Base-by-base conservation (phyloP, 2,888 invertebrate species). In the Aporophyla nigra region DNA sequence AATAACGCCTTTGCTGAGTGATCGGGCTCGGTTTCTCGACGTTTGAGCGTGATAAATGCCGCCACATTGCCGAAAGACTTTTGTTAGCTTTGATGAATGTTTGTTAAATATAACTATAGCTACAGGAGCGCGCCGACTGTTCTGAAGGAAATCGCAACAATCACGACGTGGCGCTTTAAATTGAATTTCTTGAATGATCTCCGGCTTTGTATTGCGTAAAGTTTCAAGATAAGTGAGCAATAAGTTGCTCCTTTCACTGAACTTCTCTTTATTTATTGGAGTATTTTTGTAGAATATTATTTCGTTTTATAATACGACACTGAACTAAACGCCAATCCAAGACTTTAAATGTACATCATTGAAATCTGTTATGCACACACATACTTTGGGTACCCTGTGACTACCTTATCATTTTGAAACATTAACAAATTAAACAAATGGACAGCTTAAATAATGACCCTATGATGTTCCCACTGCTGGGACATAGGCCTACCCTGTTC, bases 81-180 rank as follows among this genome's bases (percentile, higher is more conserved):
- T 78, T 82, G 83, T 83, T 72, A 75, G 79, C 84, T 86, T 77
- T 86, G 78, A 86, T 71, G 74, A 88, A 86, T 88, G 81, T 83
- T 76, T 78, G 73, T 78, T 63, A 86, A 83, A 84, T 74, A 86
- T 77, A 77, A 67, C 3, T 63, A 24, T 19, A 71, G 54, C 49
- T 69, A 68, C n/a, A 68, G 62, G 19, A 68, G 56, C 62, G 70
- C 27, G 62, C 51, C 71, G 33, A 49, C 86, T 62, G 46, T 24
- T 74, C 58, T 59, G 43, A 74, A 77, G 75, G 66, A 76, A 78
- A 72, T 63, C 75, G 67, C 69, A 27, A 67, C 69, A 75, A 65
- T 82, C 24, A 51, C 33, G 70, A 68, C 66, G 33, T 24, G 69
- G 12, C 56, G 51, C 81, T 71, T 80, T 58, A 70, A 80, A 80